A percentile compares a stretch with the other conserved stretches of the same genome.
These are phyloP conservation scores for Stichodactyla helianthus DNA, from an alignment of 64 coral and sea anemone species.

Conservation along the genomic window DNA sequence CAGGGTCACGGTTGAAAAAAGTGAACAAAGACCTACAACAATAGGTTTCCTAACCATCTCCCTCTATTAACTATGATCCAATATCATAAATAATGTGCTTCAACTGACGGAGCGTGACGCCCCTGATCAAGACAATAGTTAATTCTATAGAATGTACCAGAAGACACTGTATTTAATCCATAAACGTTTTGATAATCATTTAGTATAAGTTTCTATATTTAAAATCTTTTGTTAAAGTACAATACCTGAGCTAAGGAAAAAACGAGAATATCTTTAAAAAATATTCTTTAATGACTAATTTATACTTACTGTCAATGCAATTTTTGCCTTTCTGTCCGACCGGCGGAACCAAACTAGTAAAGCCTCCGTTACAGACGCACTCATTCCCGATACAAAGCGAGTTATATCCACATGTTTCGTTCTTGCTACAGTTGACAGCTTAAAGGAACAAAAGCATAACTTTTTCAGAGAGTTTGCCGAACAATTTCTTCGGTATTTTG, in stretches of 20 bases:
- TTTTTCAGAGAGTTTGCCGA: neutral
- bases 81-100: no score
- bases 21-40: no score
- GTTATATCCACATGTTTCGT: neutral
- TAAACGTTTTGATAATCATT: neutral
- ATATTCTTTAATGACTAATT: neutral
- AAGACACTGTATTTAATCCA: no score
- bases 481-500: neutral
- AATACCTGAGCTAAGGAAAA: no score
- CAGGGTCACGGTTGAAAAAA: no score
- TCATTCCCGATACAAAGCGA: neutral
- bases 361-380: neutral
- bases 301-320: neutral
- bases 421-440: neutral
- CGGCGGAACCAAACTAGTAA: neutral
- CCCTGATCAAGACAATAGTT: neutral
- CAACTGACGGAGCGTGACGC: neutral
- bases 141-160: neutral
- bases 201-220: no score
- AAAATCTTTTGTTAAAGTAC: no score
- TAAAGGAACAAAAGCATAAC: neutral
- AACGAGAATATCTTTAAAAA: neutral
- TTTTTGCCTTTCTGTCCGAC: neutral
- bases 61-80: no score
- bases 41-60: no score